Percentiles rank a stretch among this genome's conserved stretches.
These are phyloP conservation scores for Nomada fabriciana DNA, from an alignment of 2,888 invertebrate species.

Conservation along the genomic window DNA sequence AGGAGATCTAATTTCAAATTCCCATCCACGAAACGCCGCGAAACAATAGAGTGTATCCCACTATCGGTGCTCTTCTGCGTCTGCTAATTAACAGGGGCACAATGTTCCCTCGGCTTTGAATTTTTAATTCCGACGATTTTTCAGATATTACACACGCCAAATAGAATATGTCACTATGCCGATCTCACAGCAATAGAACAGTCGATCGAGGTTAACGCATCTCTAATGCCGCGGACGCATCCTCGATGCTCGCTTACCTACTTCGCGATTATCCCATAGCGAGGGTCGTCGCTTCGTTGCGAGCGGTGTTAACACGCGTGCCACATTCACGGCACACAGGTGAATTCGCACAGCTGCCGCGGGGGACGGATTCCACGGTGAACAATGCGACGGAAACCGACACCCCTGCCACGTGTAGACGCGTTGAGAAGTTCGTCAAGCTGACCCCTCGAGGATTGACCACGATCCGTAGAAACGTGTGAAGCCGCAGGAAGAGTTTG, in stretches of 20 bases:
- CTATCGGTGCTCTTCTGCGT: not conserved
- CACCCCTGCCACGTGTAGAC: not conserved
- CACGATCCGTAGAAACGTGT: not conserved
- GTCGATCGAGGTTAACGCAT: conserved; percentile 82
- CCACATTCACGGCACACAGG: conserved; percentile 76
- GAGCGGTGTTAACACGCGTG: conserved; percentile 77
- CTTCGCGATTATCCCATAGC: conserved; percentile 80
- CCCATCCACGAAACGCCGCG: not conserved
- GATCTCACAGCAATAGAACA: conserved; percentile 43
- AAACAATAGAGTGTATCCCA: not conserved
- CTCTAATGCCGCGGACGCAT: conserved; percentile 77
- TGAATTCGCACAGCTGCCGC: conserved; percentile 65
- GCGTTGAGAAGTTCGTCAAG: not conserved
- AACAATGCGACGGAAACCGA: conserved; percentile 35
- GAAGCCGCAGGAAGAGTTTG: not conserved
- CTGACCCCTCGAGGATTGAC: not conserved
- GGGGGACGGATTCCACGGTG: conserved; percentile 52
- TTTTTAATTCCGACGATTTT: too few relatives aligned
- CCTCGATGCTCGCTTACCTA: conserved; percentile 77
- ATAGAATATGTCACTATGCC: conserved; percentile 53
- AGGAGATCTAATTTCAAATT: not conserved
- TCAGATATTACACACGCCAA: not conserved
- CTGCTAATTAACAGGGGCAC: not conserved
- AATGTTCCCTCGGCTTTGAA: not conserved
- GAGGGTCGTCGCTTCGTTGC: conserved; percentile 39